A percentile compares a stretch with the other conserved stretches of the same genome.
These are phyloP conservation scores for Amiota minor DNA, from an alignment of 2,888 invertebrate species.

Conservation along the genomic window DNA sequence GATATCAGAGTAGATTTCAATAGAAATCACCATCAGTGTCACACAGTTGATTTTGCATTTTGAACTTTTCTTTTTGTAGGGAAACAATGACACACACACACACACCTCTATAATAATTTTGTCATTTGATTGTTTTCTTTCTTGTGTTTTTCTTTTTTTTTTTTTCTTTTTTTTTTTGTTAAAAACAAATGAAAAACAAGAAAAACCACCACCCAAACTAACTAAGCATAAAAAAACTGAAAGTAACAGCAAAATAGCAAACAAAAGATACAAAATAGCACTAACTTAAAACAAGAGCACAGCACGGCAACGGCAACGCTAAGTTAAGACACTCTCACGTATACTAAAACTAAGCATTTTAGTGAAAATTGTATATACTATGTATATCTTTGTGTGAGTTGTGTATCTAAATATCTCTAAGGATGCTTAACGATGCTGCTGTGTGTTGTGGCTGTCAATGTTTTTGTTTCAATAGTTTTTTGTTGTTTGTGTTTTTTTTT, in stretches of 20 bases:
- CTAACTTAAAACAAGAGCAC: not conserved
- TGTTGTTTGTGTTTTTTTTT: slow-evolving; percentile 38
- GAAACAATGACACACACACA: slow-evolving; percentile 36
- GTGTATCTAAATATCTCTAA: not conserved
- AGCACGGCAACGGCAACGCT: not conserved
- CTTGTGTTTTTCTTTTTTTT: not conserved
- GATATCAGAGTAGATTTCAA: too few species aligned
- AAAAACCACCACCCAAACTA: not conserved
- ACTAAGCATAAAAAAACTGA: slow-evolving; percentile 13
- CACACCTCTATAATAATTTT: slow-evolving; percentile 35
- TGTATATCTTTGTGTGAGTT: too few species aligned
- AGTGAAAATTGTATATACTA: too few species aligned
- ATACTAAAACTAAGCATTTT: not conserved
- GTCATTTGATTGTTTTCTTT: slow-evolving; percentile 48
- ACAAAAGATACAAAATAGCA: slow-evolving; percentile 7
- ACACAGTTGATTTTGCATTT: too few species aligned
- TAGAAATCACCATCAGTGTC: too few species aligned
- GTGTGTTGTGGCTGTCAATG: slow-evolving; percentile 32
- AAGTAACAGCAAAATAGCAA: slow-evolving; percentile 21
- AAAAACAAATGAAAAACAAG: slow-evolving; percentile 40
- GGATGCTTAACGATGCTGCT: slow-evolving; percentile 17
- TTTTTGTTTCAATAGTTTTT: slow-evolving; percentile 24
- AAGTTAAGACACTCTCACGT: slow-evolving; percentile 3
- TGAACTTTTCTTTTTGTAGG: too few species aligned
- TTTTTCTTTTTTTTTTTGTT: slow-evolving; percentile 11